Conservation (phyloP, 2,888 invertebrate genomes). For the Perithous albicinctus region DNA sequence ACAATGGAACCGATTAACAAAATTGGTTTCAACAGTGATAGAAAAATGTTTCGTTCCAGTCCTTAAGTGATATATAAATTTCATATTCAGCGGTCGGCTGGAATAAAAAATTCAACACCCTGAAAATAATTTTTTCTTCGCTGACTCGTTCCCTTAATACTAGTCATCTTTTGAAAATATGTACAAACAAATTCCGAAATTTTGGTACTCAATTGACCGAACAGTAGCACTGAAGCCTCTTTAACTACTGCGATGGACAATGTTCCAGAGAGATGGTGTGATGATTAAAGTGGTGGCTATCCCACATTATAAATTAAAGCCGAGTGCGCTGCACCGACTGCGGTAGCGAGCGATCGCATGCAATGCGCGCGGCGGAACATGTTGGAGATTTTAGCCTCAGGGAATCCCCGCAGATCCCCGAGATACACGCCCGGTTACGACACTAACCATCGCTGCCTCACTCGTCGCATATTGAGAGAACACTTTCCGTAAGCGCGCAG, state of each 20-base stretch:
- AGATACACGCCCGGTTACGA: constrained; percentile 51
- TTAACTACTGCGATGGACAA: not conserved
- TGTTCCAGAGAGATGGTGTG: constrained; percentile 6
- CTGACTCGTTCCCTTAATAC: no score
- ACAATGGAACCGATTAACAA: no score
- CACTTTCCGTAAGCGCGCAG: constrained; percentile 43
- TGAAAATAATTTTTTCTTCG: no score
- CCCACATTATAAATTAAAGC: constrained; percentile 43
- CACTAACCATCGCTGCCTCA: constrained; percentile 38
- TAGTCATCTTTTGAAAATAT: no score
- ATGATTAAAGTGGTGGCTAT: constrained; percentile 23
- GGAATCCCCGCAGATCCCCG: constrained; percentile 40
- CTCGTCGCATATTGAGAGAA: constrained; percentile 15
- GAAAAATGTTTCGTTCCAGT: no score
- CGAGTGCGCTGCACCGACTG: constrained; percentile 7
- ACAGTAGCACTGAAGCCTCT: no score
- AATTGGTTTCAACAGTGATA: no score
- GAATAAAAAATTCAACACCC: no score
- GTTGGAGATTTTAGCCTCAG: constrained; percentile 24
- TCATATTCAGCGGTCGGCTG: no score
- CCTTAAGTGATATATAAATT: no score
- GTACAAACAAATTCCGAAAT: no score
- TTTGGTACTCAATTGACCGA: no score
- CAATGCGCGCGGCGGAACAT: not conserved
- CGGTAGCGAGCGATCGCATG: not conserved